phyloP scores from a whole-genome alignment of 2,888 invertebrate species.

The Lottia scabra region DNA sequence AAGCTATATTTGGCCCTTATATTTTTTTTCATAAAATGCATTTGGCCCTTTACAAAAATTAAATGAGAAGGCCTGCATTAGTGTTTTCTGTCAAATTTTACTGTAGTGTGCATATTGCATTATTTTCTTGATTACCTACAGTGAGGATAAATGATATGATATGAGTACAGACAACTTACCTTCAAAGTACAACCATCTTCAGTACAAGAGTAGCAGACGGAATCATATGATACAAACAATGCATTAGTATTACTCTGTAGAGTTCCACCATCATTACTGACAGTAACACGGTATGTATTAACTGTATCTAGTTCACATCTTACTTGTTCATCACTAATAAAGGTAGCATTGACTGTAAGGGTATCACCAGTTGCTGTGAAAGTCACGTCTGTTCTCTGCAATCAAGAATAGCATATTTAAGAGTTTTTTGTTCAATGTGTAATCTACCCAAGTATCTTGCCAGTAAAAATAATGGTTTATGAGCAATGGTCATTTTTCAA shows the following conservation, averaged over 20 bases:
- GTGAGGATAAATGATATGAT: too few species aligned
- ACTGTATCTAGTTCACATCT: slow-evolving; percentile 38
- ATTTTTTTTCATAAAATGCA: too few species aligned
- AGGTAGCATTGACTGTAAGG: slow-evolving; percentile 34
- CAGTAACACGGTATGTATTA: slow-evolving; percentile 37
- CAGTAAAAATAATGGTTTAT: too few species aligned
- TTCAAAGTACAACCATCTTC: slow-evolving; percentile 25
- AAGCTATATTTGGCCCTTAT: too few species aligned
- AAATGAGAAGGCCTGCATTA: too few species aligned
- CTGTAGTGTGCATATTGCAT: too few species aligned
- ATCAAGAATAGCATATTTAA: neutral
- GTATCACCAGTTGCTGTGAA: slow-evolving; percentile 10
- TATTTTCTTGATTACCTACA: too few species aligned
- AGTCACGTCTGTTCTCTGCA: neutral
- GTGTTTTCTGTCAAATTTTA: too few species aligned
- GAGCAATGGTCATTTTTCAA: too few species aligned
- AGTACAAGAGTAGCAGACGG: slow-evolving; percentile 43
- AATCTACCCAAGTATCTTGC: too few species aligned
- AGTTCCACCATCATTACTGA: slow-evolving; percentile 43
- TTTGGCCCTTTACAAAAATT: too few species aligned
- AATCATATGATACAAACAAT: slow-evolving; percentile 39
- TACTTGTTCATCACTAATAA: slow-evolving; percentile 43
- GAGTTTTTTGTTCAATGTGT: too few species aligned
- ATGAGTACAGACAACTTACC: slow-evolving; percentile 21
- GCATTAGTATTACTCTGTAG: slow-evolving; percentile 33